Evolutionary conservation across 2,888 invertebrate species (phyloP), one percentile per base, ranked within the genome.

Genomic region (Latrodectus elegans): DNA sequence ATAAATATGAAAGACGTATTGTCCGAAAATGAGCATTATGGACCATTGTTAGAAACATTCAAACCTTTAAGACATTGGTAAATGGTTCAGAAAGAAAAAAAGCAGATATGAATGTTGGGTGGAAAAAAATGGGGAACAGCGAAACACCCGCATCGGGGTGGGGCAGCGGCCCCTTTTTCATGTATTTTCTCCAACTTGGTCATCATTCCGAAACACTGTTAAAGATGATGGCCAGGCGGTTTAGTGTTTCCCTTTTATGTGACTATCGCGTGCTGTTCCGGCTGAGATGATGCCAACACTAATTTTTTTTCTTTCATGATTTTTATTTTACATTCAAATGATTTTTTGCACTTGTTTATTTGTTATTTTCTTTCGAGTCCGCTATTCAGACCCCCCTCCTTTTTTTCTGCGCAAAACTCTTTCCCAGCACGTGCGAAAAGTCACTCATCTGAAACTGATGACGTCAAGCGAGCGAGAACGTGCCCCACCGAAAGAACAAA

Each of bases 341-440:
- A 60, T 70, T 74, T 67, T 84, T 84, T 77, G 49, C 49, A 60
- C 22, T 65, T 76, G 17, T 60, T 60, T 70, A 49, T 76, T 38
- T 76, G 10, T 76, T 76, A 55, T 38, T 14, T 38, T 70, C 49
- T 17, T 68, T 49, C 49, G 22, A 72, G 68, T 53, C 84, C 84
- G 84, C 84, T 79, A 85, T 53, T 78, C 72, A 70, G 64, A 51
- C 12, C 51, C 51, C 51, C 55, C 17, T 38, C 70, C 38, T 53
- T 52, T 52, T 22, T 70, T 12, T 70, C 38, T 70, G 38, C 17
- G 26, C 60, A 26, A 68, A 71, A 64, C 70, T 60, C 51, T 79
- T 65, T 86, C 76, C 65, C 75, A 86, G 80, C 85, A 86, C 85
- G 85, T 86, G 85, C 80, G 85, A 86, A 86, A 86, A 80, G 60